Evolutionary conservation across 2,797 vertebrate species (phyloP).

Genomic region (Molossus molossus): DNA sequence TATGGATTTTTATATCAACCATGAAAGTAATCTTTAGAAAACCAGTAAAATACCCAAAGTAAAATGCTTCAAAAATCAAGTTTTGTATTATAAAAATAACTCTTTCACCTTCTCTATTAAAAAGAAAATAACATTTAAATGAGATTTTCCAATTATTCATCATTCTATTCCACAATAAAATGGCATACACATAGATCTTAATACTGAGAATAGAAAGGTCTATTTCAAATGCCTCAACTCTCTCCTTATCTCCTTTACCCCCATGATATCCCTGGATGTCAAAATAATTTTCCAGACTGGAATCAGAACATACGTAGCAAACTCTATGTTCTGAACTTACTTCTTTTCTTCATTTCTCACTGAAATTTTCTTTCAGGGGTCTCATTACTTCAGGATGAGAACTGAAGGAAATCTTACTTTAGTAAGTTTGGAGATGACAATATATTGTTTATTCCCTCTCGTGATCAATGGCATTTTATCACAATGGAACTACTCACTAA

Average conservation of each 20-base stretch:
- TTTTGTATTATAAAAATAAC: background rate
- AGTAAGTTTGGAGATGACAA: background rate
- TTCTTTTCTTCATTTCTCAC: background rate
- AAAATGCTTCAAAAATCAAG: constrained; percentile 7
- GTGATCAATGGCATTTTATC: background rate
- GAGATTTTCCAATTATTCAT: background rate
- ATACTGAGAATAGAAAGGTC: background rate
- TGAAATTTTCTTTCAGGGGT: background rate
- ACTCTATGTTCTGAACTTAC: background rate
- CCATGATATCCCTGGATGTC: background rate
- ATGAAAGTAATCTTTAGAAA: background rate
- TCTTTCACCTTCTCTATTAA: background rate
- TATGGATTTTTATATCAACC: background rate
- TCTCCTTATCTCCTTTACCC: background rate
- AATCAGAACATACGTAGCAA: background rate
- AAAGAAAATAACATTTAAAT: background rate
- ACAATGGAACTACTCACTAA: background rate
- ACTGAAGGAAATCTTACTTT: background rate
- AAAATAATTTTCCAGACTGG: background rate
- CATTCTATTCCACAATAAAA: background rate
- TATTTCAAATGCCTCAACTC: background rate
- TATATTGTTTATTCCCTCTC: background rate
- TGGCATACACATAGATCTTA: background rate
- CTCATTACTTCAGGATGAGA: background rate
- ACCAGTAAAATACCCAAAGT: background rate